A percentile compares a stretch with the other conserved stretches of the same genome.
These are phyloP conservation scores for Triops cancriformis DNA, from an alignment of 1,140 invertebrate genomes.

Conservation along the genomic window DNA sequence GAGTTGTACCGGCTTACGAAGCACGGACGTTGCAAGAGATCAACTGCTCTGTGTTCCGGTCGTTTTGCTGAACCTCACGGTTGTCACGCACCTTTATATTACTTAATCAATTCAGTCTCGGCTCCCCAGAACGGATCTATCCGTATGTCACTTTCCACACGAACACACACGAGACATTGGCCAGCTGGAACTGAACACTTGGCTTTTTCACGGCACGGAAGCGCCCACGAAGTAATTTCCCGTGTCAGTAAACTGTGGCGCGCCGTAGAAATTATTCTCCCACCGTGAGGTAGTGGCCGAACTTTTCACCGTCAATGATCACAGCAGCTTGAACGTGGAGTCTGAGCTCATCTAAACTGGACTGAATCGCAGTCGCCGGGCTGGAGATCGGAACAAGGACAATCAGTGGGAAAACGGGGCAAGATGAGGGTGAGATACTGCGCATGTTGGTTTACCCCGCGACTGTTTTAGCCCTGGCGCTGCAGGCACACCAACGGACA, in stretches of 20 bases:
- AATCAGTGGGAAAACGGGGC: not conserved
- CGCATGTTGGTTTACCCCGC: not conserved
- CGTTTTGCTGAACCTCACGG: not conserved
- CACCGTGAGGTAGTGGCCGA: not conserved
- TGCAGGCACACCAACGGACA: not conserved
- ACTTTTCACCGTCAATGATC: not conserved
- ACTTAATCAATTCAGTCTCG: not conserved
- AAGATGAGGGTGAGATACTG: not conserved
- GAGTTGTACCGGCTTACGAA: not conserved
- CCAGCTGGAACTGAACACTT: not conserved
- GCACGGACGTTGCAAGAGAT: not conserved
- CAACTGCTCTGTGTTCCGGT: not conserved
- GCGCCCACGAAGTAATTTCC: not conserved
- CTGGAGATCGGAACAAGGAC: not conserved
- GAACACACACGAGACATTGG: not conserved
- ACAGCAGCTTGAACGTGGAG: not conserved
- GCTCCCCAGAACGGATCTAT: not conserved
- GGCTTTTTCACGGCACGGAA: not conserved
- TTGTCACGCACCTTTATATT: conserved; percentile 9
- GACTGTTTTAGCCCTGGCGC: not conserved
- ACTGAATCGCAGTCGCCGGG: not conserved
- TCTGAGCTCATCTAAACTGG: not conserved
- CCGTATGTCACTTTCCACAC: not conserved
- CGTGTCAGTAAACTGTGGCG: not conserved
- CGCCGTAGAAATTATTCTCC: not conserved